These are phyloP conservation scores for Gryon sp. DNA, from an alignment of 1,140 invertebrate species.

Conservation along the genomic window DNA sequence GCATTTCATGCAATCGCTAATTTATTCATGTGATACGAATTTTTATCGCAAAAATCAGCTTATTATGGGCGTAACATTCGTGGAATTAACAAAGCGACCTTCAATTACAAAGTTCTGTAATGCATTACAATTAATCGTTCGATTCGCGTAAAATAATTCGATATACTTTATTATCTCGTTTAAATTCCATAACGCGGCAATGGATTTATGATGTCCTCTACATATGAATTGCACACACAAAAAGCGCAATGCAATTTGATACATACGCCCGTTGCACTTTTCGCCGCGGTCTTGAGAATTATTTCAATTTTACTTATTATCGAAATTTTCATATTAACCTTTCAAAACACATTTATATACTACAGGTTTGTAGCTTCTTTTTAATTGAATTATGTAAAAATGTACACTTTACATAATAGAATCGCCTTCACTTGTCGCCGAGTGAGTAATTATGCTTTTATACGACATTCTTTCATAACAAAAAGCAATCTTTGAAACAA, in stretches of 20 bases:
- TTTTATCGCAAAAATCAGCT: too few relatives aligned
- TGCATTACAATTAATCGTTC: constrained; percentile 39
- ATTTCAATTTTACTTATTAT: constrained; percentile 31
- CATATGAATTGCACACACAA: constrained; percentile 36
- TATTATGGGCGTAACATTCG: too few relatives aligned
- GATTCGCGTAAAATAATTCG: constrained; percentile 42
- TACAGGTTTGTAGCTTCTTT: constrained; percentile 13
- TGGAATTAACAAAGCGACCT: constrained; percentile 48
- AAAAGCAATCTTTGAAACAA: too few relatives aligned
- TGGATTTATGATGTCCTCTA: constrained; percentile 39
- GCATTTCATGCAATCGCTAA: too few relatives aligned
- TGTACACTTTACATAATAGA: neutral
- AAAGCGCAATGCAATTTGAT: constrained; percentile 35
- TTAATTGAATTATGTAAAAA: constrained; percentile 28
- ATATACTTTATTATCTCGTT: constrained; percentile 46
- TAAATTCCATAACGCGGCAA: constrained; percentile 41
- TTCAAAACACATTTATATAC: constrained; percentile 7
- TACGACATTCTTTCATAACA: too few relatives aligned
- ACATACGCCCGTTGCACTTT: constrained; percentile 5
- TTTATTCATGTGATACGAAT: constrained; percentile 36
- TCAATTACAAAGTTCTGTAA: constrained; percentile 36
- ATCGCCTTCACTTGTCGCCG: too few relatives aligned
- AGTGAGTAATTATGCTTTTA: too few relatives aligned
- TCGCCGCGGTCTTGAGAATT: constrained; percentile 15
- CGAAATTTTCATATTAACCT: constrained; percentile 43